phyloP scores from a whole-genome alignment of 2,797 vertebrate species.

The Tenualosa ilisha region DNA sequence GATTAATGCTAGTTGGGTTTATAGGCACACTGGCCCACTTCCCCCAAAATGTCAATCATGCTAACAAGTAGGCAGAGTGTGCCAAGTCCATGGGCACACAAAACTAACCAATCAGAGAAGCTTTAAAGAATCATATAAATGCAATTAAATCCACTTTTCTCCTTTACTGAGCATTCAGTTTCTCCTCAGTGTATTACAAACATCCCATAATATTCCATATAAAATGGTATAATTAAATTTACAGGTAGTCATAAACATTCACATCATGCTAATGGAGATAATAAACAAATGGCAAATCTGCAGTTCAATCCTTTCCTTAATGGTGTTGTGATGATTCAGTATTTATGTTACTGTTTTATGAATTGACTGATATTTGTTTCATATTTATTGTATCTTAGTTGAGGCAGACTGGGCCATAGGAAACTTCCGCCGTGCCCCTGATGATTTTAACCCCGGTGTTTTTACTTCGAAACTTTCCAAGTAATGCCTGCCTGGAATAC shows the following conservation, averaged over 20 bases:
- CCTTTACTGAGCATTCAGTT: background rate
- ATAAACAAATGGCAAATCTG: background rate
- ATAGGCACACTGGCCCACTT: conserved; percentile 61
- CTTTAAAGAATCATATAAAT: background rate
- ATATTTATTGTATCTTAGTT: background rate
- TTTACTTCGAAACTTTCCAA: conserved; percentile 3
- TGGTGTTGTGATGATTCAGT: background rate
- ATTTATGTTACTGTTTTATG: background rate
- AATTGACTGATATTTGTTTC: background rate
- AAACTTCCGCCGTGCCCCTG: background rate
- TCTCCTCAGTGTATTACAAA: background rate
- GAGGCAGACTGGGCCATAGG: background rate
- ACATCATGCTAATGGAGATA: background rate
- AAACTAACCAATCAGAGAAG: background rate
- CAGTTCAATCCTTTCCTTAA: background rate
- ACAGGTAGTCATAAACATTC: background rate
- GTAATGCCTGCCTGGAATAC: background rate
- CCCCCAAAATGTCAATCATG: conserved; percentile 67
- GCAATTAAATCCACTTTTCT: background rate
- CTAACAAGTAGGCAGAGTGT: background rate
- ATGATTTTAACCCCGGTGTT: background rate
- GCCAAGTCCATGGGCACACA: background rate
- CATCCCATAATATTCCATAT: background rate
- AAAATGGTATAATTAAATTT: background rate
- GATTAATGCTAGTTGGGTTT: conserved; percentile 49